Evolutionary conservation across 2,888 invertebrate genomes (phyloP), one percentile per base, ranked within the genome.

Genomic region (Dryadula phaetusa): DNA sequence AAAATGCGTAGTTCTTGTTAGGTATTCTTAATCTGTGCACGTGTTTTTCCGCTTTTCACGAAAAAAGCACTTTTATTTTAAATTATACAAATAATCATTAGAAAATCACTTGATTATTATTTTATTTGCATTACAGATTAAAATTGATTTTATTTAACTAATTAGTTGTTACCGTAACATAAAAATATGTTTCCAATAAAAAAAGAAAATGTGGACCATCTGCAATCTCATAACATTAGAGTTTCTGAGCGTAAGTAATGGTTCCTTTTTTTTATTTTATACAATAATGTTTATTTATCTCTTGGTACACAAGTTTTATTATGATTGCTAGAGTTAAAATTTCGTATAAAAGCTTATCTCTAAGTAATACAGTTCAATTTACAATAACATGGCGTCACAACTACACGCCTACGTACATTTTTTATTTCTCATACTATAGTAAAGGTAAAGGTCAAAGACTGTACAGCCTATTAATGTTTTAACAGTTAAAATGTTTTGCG

Each of bases 151-250:
- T 58, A 40, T 20, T 56, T 56, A 22, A 22, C 16, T 47, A 37
- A 16, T 28, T 47, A n/a, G 18, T 56, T 46, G 18, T 16, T 47
- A 37, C 22, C 34, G n/a, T 32, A 37, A 52, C 37, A 56, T 22
- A 22, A 64, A 37, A 75, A 77, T 76, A 89, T 91, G 90, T 90
- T 83, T 82, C 80, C 82, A 46, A 82, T 90, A 75, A 79, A 76
- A 77, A 83, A 78, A 75, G 87, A 86, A 81, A 85, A 88, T 78
- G 73, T 75, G 62, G 73, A 77, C 53, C 77, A 83, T 76, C 81
- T 90, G 66, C 75, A 79, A 72, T 79, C 79, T 25, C 82, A 86
- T 68, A 91, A 91, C 70, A 88, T 90, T 70, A 80, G 78, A 75
- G 80, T 89, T 72, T 76, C 77, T 22, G 79, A 84, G 72, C 79